Conservation (phyloP, 1,140 invertebrate species). For the Aphaenogaster floridana region DNA sequence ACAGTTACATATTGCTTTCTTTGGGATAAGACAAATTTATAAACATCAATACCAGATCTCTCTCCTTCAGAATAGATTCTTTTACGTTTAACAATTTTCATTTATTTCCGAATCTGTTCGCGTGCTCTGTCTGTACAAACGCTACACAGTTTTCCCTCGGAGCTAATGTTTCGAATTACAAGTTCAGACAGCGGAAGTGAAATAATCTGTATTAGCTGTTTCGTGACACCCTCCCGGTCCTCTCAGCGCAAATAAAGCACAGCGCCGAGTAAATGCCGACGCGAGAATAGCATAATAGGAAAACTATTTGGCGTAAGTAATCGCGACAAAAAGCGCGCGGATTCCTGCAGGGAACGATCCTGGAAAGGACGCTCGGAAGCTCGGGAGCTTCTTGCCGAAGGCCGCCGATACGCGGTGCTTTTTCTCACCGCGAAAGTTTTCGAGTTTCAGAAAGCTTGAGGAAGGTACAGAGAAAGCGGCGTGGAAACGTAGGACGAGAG, state of each 20-base stretch:
- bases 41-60: neutral
- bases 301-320: conserved; percentile 73
- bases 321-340: conserved; percentile 62
- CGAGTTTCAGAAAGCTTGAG: conserved; percentile 73
- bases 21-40: neutral
- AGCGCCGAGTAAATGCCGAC: conserved; percentile 45
- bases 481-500: conserved; percentile 57
- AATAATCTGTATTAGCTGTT: conserved; percentile 44
- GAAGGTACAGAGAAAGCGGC: conserved; percentile 52
- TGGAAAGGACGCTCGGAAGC: conserved; percentile 64
- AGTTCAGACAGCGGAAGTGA: conserved; percentile 26
- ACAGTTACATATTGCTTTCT: neutral
- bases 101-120: neutral
- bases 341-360: conserved; percentile 70
- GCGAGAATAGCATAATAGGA: conserved; percentile 65
- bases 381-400: conserved; percentile 63
- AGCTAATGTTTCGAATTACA: conserved; percentile 10
- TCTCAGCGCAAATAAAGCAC: conserved; percentile 45
- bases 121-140: neutral
- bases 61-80: neutral
- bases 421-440: conserved; percentile 74
- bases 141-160: neutral
- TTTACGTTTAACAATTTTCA: neutral
- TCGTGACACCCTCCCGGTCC: neutral
- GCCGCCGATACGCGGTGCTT: conserved; percentile 67